Base-by-base conservation (phyloP, 2,113 vertebrate genomes). In the Microcebus griseorufus region DNA sequence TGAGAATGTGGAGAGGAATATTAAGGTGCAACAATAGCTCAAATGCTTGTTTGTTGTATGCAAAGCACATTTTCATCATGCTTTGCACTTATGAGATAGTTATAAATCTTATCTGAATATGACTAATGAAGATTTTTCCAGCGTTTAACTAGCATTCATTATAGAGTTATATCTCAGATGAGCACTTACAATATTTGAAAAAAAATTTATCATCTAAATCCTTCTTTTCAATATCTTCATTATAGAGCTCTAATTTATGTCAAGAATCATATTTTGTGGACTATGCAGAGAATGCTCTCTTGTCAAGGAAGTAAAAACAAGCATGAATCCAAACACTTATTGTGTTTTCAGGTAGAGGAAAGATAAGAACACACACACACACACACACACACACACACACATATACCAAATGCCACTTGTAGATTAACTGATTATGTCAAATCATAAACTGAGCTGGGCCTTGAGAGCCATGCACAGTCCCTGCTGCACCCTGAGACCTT, bases 151-250 rank as follows among this genome's bases (percentile, higher is more conserved):
- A 73, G 34, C 13, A 58, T 67, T 94, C 27, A 42, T 86, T 89
- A 13, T 65, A 80, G 34, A 72, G 32, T 62, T 69, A 29, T 81
- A 60, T 64, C 45, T 91, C 75, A 76, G n/a, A n/a, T 85, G 48
- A 85, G 42, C 45, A 92, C 73, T 90, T 76, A 60, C 6, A 86
- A 32, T 42, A 60, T 92, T 85, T 76, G 58, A 27, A 92, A 70
- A 81, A 94, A 82, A 45, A 34, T 58, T 84, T 89, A 58, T 93
- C 29, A 73, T 60, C 29, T 29, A 39, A 67, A 53, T 84, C 20
- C 34, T 70, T 84, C 39, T 92, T 76, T 90, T 45, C 67, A 75
- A 4, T 48, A 34, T 39, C 16, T 94, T 48, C 10, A 14, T 81
- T 76, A 51, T 45, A 37, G 12, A 67, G 29, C 67, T 86, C 29